Evolutionary conservation across 2,888 invertebrate genomes (phyloP), one percentile per base, ranked within the genome.

Genomic region (Philereme transversata): DNA sequence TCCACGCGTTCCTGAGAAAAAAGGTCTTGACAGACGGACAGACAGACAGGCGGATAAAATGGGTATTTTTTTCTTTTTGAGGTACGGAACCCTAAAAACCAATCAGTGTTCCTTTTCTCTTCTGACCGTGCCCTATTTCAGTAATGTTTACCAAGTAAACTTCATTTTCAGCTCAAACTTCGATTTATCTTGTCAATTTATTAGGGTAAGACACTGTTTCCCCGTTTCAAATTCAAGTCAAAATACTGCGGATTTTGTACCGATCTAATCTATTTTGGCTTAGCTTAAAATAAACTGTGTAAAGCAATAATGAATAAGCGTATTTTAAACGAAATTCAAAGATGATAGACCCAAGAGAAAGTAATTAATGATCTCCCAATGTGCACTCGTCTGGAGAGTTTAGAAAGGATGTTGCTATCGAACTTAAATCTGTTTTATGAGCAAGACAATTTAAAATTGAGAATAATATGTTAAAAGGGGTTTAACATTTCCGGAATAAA

Each of bases 201-300:
- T 62, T 43, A 58, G 45, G 57, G 57, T 54, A 54, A 38, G 44
- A 7, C 38, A 51, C 44, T 49, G 44, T 58, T 62, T 50, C 54
- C 51, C 22, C 44, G 11, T 35, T 46, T 40, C 5, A 45, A 34
- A 57, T 54, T 51, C 43, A 57, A 44, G 51, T 4, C 38, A 62
- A 51, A 46, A 51, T 51, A 55, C 58, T 40, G 51, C 36, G 44
- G 48, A 48, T 35, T 48, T 33, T 11, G 36, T n/a, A 48, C 41
- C 44, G 38, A 36, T n/a, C 34, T 40, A 43, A 4, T 22, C 3
- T 22, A 22, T 22, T 22, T 22, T 48, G n/a, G 36, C 38, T 3
- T 22, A n/a, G 50, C 53, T 49, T 49, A 50, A 60, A 53, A 54
- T 38, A 46, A 57, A 57, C 53, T 49, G 45, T 22, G 43, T 11